phyloP scores from a whole-genome alignment of 2,888 invertebrate genomes.

The Hybos culiciformis region DNA sequence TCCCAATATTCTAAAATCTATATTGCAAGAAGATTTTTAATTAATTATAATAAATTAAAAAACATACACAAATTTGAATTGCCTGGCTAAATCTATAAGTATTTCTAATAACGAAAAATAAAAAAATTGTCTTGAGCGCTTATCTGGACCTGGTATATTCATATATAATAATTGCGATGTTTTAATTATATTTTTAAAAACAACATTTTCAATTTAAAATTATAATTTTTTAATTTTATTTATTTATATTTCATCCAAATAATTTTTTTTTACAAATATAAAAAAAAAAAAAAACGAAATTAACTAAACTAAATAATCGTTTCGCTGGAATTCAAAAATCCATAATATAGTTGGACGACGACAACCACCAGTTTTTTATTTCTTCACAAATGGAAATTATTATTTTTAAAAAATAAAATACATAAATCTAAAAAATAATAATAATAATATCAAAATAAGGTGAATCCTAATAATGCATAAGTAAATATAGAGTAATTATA shows the following conservation, averaged over 20 bases:
- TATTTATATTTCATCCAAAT: neutral
- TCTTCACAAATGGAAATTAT: neutral
- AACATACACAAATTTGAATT: neutral
- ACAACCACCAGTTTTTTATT: neutral
- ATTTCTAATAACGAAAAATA: neutral
- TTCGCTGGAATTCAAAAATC: no score
- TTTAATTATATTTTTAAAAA: neutral
- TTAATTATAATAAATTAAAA: no score
- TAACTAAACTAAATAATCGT: neutral
- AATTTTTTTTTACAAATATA: neutral
- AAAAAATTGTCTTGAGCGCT: neutral
- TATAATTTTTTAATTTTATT: neutral
- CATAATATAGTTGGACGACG: neutral
- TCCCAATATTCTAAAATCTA: no score
- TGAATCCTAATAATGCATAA: neutral
- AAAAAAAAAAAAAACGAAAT: neutral
- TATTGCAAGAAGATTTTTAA: no score
- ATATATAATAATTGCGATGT: neutral
- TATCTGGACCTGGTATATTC: neutral
- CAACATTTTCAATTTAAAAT: neutral
- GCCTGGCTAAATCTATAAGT: neutral
- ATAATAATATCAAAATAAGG: neutral
- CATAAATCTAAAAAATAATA: neutral
- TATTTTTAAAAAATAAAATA: neutral
- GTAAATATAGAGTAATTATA: neutral